Percentiles rank a stretch among this genome's conserved stretches.
Conservation (phyloP, 2,113 vertebrate genomes). For the Nanorana parkeri region DNA sequence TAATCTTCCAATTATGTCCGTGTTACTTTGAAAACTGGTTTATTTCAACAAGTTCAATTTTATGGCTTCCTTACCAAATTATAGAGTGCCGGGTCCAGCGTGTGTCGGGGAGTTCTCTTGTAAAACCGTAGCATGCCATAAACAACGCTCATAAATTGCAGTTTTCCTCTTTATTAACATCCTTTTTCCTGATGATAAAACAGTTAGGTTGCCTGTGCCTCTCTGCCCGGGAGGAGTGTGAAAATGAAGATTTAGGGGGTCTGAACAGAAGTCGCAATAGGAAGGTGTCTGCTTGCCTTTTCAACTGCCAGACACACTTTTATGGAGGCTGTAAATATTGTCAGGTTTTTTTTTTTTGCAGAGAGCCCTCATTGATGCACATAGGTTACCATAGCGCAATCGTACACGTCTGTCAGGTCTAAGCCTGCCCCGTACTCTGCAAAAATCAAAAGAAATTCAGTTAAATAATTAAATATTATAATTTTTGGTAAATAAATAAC, state of each 20-base stretch:
- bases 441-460: too few species aligned
- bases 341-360: constrained; percentile 16
- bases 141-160: constrained; percentile 53
- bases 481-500: too few species aligned
- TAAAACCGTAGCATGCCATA: constrained; percentile 54
- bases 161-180: constrained; percentile 56
- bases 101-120: constrained; percentile 45
- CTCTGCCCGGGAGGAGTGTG: constrained; percentile 46
- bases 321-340: constrained; percentile 50
- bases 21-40: constrained; percentile 58
- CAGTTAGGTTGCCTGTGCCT: constrained; percentile 39
- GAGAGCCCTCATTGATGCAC: constrained; percentile 27
- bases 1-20: constrained; percentile 56
- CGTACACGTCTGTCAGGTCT: not conserved
- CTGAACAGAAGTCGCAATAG: constrained; percentile 52
- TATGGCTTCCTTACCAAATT: constrained; percentile 56
- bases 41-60: constrained; percentile 58
- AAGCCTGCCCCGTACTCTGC: too few species aligned
- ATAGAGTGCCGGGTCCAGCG: constrained; percentile 51
- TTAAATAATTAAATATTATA: too few species aligned
- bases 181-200: constrained; percentile 58
- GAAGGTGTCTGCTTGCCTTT: constrained; percentile 52
- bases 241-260: constrained; percentile 54
- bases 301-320: constrained; percentile 50
- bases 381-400: not conserved